A percentile compares a stretch with the other conserved stretches of the same genome.
phyloP scores from a whole-genome alignment of 2,113 vertebrate species.

The Struthidea cinerea region DNA sequence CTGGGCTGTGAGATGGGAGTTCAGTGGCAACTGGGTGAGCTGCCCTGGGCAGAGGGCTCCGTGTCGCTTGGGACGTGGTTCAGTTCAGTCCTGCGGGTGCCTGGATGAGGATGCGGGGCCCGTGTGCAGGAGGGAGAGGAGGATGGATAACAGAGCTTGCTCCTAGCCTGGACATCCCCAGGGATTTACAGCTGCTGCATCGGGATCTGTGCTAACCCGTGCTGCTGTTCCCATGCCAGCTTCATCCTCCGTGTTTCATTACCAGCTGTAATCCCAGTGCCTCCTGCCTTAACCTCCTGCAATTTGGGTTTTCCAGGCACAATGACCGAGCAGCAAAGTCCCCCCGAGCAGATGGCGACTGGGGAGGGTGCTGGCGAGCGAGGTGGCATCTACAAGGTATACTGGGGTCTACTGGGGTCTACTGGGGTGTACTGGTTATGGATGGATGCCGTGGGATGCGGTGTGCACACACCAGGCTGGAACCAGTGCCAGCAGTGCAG shows the following conservation, averaged over 20 bases:
- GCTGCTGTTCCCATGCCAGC: not conserved
- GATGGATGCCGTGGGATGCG: accelerated
- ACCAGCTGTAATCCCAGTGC: accelerated
- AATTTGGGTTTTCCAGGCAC: not conserved
- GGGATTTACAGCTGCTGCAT: not conserved
- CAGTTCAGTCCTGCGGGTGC: accelerated
- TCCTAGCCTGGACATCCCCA: not conserved
- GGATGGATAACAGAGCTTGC: not conserved
- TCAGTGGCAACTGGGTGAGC: accelerated
- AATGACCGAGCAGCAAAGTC: constrained; percentile 82
- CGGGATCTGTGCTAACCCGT: accelerated
- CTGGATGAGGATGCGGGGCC: not conserved
- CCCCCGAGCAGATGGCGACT: constrained; percentile 79
- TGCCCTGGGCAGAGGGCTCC: not conserved
- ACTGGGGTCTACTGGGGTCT: not conserved
- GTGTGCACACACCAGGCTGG: accelerated
- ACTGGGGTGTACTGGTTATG: not conserved
- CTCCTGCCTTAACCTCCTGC: not conserved
- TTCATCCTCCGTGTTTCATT: accelerated
- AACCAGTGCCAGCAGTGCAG: accelerated
- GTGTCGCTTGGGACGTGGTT: not conserved
- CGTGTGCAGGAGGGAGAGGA: not conserved
- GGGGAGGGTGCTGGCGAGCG: constrained; percentile 80
- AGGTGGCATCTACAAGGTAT: constrained; percentile 83
- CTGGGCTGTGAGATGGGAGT: not conserved